Conservation (phyloP, 2,888 invertebrate species). For the Piscicola geometra region DNA sequence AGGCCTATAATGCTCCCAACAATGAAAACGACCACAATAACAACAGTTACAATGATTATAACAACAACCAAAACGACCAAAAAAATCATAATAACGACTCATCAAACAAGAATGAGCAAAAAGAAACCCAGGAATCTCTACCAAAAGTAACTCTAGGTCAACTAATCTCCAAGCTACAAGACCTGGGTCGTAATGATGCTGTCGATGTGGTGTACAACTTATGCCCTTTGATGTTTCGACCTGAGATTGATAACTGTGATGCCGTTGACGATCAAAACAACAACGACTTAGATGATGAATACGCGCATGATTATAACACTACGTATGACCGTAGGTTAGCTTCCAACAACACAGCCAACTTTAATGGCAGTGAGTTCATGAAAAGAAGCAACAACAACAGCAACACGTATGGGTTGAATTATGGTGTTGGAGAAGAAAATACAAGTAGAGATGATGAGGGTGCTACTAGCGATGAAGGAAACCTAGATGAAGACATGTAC, state of each 20-base stretch:
- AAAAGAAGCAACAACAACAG: background rate
- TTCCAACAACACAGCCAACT: background rate
- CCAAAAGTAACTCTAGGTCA: conserved; percentile 58
- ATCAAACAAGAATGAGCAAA: background rate
- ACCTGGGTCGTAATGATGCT: conserved; percentile 64
- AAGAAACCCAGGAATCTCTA: background rate
- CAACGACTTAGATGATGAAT: background rate
- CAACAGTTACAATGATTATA: background rate
- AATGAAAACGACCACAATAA: background rate
- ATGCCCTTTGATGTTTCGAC: conserved; percentile 81
- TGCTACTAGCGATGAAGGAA: background rate
- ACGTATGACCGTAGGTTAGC: background rate
- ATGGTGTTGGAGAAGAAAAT: background rate
- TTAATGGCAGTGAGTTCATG: background rate
- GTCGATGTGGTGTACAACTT: conserved; percentile 62
- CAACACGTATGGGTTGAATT: background rate
- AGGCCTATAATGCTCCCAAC: conserved; percentile 43
- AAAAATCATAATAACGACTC: background rate
- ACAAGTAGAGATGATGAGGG: background rate
- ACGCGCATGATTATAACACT: background rate
- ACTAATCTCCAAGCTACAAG: conserved; percentile 61
- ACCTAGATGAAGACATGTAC: background rate
- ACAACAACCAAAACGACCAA: background rate
- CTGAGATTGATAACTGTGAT: conserved; percentile 99
- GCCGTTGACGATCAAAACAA: conserved; percentile 79